These are phyloP conservation scores for Ammodytes dubius DNA, from an alignment of 2,113 vertebrate genomes.

Conservation along the genomic window DNA sequence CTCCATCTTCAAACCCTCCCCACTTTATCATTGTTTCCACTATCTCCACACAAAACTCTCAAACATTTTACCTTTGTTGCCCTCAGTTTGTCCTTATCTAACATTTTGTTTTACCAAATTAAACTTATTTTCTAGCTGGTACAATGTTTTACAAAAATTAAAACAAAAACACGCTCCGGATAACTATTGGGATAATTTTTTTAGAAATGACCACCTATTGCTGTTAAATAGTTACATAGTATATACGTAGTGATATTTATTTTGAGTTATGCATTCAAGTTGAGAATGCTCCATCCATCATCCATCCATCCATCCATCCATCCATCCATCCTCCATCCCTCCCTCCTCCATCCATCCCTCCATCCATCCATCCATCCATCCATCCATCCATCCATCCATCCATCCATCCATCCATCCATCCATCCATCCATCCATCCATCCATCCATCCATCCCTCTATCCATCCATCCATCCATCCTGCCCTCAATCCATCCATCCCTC, in stretches of 20 bases:
- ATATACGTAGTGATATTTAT: too few relatives aligned
- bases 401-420: neutral
- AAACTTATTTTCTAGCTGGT: too few relatives aligned
- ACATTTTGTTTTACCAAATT: too few relatives aligned
- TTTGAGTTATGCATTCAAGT: too few relatives aligned
- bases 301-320: too few relatives aligned
- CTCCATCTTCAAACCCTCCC: conserved; percentile 38
- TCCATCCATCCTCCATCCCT: conserved; percentile 10
- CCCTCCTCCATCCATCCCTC: conserved; percentile 43
- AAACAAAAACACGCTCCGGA: too few relatives aligned
- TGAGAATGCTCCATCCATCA: too few relatives aligned
- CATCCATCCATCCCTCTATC: neutral
- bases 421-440: conserved; percentile 14
- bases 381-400: neutral
- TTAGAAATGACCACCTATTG: too few relatives aligned
- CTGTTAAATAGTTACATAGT: too few relatives aligned
- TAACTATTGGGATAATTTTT: too few relatives aligned
- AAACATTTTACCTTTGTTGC: conserved; percentile 33
- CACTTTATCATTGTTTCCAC: too few relatives aligned
- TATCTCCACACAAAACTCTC: conserved; percentile 37
- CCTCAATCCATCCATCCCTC: conserved; percentile 44
- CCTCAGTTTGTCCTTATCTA: conserved; percentile 41
- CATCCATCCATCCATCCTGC: conserved; percentile 27
- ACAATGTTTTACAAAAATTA: too few relatives aligned
- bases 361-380: conserved; percentile 31